A percentile compares a stretch with the other conserved stretches of the same genome.
phyloP scores from a whole-genome alignment of 2,113 vertebrate genomes.

The Ictalurus punctatus region DNA sequence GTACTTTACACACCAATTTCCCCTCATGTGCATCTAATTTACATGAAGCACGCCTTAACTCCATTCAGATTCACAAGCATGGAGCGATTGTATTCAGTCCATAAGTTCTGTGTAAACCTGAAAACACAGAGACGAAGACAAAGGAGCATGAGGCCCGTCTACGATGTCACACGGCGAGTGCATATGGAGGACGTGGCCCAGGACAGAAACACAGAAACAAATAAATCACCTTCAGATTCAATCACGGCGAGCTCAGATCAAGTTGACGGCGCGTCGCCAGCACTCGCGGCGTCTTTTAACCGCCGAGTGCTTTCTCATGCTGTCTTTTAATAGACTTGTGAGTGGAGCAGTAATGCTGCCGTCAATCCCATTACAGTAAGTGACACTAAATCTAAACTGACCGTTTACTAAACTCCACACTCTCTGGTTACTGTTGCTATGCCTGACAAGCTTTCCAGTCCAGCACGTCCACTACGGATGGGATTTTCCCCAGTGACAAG shows the following conservation, averaged over 20 bases:
- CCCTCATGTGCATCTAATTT: not conserved
- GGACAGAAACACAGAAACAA: not conserved
- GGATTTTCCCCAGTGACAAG: not conserved
- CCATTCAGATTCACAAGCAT: not conserved
- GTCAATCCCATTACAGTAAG: conserved; percentile 42
- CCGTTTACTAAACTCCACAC: not conserved
- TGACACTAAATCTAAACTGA: conserved; percentile 34
- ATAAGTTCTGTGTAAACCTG: not conserved
- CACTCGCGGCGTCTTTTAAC: not conserved
- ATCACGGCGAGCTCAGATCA: not conserved
- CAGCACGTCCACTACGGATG: not conserved
- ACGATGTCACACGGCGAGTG: not conserved
- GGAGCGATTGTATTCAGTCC: not conserved
- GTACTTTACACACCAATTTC: not conserved
- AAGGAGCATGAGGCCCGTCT: not conserved
- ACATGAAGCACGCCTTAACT: not conserved
- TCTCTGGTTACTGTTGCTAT: not conserved
- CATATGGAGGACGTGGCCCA: not conserved
- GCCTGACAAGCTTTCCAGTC: not conserved
- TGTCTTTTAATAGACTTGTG: conserved; percentile 32
- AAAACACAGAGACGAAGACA: not conserved
- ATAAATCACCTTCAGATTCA: not conserved
- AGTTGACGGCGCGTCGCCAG: not conserved
- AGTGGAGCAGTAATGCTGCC: conserved; percentile 6
- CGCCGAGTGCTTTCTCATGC: not conserved